phyloP scores from a whole-genome alignment of 2,888 invertebrate genomes.

The Torymus texanus region DNA sequence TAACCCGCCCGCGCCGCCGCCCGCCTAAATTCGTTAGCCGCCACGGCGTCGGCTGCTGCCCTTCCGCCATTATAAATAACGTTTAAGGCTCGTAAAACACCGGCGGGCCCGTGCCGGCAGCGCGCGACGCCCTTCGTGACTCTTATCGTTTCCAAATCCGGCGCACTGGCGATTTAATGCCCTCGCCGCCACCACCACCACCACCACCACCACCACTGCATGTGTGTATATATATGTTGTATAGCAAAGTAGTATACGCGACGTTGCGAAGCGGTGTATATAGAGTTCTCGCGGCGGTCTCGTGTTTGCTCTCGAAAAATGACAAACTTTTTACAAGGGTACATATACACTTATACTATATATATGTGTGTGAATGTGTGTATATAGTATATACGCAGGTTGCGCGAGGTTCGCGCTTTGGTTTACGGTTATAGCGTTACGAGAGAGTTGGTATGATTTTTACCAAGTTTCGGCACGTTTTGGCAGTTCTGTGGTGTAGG shows the following conservation, averaged over 20 bases:
- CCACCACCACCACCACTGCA: not conserved
- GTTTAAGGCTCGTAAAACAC: constrained; percentile 50
- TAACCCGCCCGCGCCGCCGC: too few relatives aligned
- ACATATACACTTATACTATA: too few relatives aligned
- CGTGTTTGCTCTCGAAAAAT: constrained; percentile 5
- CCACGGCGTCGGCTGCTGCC: not conserved
- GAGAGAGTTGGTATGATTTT: not conserved
- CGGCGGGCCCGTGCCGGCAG: too few relatives aligned
- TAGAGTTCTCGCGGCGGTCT: not conserved
- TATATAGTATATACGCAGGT: not conserved
- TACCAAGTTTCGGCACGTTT: constrained; percentile 41
- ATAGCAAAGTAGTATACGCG: not conserved
- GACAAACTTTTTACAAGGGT: not conserved
- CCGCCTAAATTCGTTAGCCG: constrained; percentile 8
- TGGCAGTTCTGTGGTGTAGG: not conserved
- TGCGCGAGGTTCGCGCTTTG: too few relatives aligned
- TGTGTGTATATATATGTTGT: too few relatives aligned
- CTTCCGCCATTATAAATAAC: constrained; percentile 52
- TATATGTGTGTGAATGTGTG: too few relatives aligned
- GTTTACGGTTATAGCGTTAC: constrained; percentile 25
- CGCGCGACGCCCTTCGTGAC: constrained; percentile 46
- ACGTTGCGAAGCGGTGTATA: not conserved
- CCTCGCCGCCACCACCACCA: not conserved
- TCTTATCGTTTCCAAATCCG: constrained; percentile 48
- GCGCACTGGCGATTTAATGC: constrained; percentile 34